Base-by-base conservation (phyloP, 2,888 invertebrate species). In the Scrobipalpa atriplicella region DNA sequence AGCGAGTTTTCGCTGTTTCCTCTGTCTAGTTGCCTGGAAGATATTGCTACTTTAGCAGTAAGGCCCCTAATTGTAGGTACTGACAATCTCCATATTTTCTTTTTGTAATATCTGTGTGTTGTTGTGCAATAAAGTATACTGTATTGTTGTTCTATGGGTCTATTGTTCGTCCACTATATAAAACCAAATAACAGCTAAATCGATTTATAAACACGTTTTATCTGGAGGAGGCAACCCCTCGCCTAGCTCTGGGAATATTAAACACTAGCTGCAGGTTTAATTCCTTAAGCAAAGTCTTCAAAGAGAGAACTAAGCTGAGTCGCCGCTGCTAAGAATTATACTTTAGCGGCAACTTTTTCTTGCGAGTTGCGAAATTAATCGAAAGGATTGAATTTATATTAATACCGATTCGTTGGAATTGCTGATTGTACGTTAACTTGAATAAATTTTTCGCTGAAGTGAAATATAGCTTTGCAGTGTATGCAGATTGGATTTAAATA, bases 231-330 rank as follows among this genome's bases (percentile, higher is more conserved):
- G 54, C 54, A 56, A 21, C 54, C 21, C 54, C 16, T 16, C 11
- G 54, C 29, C 11, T 13, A 21, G 21, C 21, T 56, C 54, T 11
- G 21, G 54, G 54, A 56, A 56, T 56, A 56, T 56, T 56, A 56
- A 56, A 56, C 54, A 29, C 54, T 56, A 10, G 54, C 54, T 56
- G 21, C 54, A 29, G 54, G 54, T 56, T 56, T 56, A 56, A 56
- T 56, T 56, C 21, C 54, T 56, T 56, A 56, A 56, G 54, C 54
- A 56, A 56, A 56, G 54, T 56, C 54, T 56, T 56, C 54, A 56
- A 56, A 56, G 54, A 47, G 47, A 21, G 54, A 56, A 56, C 54
- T 56, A 21, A 56, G 54, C 54, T 13, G 11, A 56, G 54, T 29
- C 29, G 1, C 54, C 29, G 54, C 54, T 56, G 54, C 21, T 56